These are phyloP conservation scores for Catostomus latipinnis DNA, from an alignment of 2,797 vertebrate genomes.

Conservation along the genomic window DNA sequence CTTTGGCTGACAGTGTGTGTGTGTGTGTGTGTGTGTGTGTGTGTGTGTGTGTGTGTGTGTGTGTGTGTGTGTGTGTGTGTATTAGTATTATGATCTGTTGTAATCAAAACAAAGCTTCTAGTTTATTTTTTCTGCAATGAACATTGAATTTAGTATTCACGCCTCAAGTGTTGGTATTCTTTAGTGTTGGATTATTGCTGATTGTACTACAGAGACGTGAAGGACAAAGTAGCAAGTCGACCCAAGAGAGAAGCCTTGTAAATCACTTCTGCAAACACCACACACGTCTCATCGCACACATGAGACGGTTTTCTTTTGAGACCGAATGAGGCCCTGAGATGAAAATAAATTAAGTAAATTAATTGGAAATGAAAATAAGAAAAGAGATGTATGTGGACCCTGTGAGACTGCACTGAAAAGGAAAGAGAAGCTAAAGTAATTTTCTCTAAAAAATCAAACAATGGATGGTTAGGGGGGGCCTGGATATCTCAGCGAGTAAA, in stretches of 20 bases:
- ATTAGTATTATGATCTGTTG: too few relatives aligned
- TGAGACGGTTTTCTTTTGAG: conserved; percentile 64
- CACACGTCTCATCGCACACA: conserved; percentile 65
- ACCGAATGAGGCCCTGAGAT: conserved; percentile 66
- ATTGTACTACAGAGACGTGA: conserved; percentile 65
- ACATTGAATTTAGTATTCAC: conserved; percentile 13
- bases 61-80: too few relatives aligned
- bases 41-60: too few relatives aligned
- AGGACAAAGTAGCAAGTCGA: conserved; percentile 67
- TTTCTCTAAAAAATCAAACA: conserved; percentile 71
- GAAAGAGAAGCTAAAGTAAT: conserved; percentile 67
- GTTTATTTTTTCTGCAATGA: too few relatives aligned
- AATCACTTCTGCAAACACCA: conserved; percentile 69
- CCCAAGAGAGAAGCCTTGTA: conserved; percentile 65
- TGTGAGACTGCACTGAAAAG: conserved; percentile 61
- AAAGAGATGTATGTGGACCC: conserved; percentile 57
- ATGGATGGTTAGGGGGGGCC: not conserved
- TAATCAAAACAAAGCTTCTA: too few relatives aligned
- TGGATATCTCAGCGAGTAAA: too few relatives aligned
- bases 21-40: too few relatives aligned
- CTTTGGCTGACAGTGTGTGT: too few relatives aligned
- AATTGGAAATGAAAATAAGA: conserved; percentile 73
- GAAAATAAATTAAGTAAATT: conserved; percentile 74
- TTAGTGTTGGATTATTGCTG: conserved; percentile 54
- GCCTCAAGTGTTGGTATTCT: conserved; percentile 11